phyloP scores from a whole-genome alignment of 1,140 invertebrate genomes.

The Macrotrachela quadricornifera region DNA sequence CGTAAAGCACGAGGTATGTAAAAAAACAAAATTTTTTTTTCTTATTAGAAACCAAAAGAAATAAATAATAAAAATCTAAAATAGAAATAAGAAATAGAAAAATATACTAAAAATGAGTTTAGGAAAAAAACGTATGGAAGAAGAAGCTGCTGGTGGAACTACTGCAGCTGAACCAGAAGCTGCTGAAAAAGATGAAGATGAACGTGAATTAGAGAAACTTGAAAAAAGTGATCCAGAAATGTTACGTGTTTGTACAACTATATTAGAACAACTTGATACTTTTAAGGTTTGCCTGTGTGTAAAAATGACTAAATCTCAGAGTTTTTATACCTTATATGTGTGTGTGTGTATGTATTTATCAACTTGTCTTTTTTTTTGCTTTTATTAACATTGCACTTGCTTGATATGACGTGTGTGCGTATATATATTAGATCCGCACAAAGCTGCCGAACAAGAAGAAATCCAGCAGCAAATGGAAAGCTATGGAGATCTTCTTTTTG shows the following conservation, averaged over 20 bases:
- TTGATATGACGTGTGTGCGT: no score
- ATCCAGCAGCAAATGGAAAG: no score
- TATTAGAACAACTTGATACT: conserved; percentile 47
- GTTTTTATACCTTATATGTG: no score
- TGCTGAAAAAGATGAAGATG: conserved; percentile 15
- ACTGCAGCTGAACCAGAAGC: conserved; percentile 44
- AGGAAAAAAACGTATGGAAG: conserved; percentile 21
- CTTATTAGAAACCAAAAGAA: conserved; percentile 9
- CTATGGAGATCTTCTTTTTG: no score
- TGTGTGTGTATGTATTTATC: no score
- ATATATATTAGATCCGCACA: no score
- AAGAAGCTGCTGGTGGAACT: conserved; percentile 22
- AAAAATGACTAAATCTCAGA: no score
- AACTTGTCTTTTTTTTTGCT: no score
- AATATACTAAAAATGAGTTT: conserved; percentile 34
- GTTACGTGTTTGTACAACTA: conserved; percentile 19
- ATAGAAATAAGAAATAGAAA: conserved; percentile 33
- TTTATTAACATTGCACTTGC: no score
- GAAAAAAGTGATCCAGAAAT: conserved; percentile 14
- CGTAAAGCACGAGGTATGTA: conserved; percentile 44
- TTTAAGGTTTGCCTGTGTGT: conserved; percentile 37
- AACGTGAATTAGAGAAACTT: conserved; percentile 16
- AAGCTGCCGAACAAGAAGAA: no score
- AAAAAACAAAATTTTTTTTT: conserved; percentile 34
- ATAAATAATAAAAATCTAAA: conserved; percentile 16